Conservation (phyloP, 2,888 invertebrate genomes). For the Hetaerina titia region DNA sequence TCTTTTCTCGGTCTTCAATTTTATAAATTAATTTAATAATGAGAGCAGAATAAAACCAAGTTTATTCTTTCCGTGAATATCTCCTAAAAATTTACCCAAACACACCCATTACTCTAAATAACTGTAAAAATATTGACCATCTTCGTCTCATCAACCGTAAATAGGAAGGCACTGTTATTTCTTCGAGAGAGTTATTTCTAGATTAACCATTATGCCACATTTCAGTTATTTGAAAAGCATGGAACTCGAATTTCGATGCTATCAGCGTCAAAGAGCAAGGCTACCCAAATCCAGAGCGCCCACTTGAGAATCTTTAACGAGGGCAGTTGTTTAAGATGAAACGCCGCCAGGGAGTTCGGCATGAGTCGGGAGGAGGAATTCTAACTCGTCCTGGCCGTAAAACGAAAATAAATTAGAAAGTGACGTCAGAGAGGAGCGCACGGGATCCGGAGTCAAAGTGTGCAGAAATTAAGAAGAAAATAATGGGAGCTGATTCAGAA, state of each 20-base stretch:
- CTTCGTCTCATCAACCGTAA: too few relatives aligned
- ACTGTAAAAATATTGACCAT: too few relatives aligned
- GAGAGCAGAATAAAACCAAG: too few relatives aligned
- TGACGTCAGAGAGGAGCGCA: not conserved
- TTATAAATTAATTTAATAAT: too few relatives aligned
- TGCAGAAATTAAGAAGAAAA: slow-evolving; percentile 4
- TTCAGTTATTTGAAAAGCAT: not conserved
- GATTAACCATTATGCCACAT: too few relatives aligned
- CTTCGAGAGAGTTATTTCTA: too few relatives aligned
- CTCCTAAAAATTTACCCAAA: too few relatives aligned
- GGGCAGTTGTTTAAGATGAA: not conserved
- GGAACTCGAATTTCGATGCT: not conserved
- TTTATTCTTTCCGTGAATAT: too few relatives aligned
- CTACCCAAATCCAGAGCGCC: not conserved
- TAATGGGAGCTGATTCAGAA: not conserved
- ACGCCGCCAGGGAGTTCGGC: not conserved
- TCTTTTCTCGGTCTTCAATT: too few relatives aligned
- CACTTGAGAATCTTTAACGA: not conserved
- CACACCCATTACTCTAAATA: too few relatives aligned
- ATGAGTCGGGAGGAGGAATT: not conserved
- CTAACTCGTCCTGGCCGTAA: too few relatives aligned
- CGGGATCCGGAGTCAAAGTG: not conserved
- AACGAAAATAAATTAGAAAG: not conserved
- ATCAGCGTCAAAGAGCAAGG: not conserved
- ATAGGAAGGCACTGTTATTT: too few relatives aligned